phyloP scores from a whole-genome alignment of 2,797 vertebrate species.

The Cryptoprocta ferox region DNA sequence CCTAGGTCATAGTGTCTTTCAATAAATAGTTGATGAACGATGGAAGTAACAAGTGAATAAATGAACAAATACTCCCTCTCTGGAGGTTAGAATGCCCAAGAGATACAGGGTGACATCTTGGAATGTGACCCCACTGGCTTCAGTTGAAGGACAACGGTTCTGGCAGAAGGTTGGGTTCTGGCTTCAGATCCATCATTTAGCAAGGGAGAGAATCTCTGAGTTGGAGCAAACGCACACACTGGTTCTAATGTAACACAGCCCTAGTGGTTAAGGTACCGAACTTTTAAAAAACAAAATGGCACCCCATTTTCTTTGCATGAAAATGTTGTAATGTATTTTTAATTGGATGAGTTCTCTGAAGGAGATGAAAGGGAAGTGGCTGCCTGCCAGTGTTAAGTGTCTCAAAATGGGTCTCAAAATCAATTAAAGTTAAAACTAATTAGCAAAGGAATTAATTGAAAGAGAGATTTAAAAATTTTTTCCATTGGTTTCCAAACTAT shows the following conservation, averaged over 20 bases:
- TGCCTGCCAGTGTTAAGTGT: conserved; percentile 69
- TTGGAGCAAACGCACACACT: neutral
- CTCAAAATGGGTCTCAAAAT: conserved; percentile 76
- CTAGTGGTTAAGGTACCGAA: neutral
- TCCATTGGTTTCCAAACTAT: conserved; percentile 50
- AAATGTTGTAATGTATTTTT: conserved; percentile 70
- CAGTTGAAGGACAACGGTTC: neutral
- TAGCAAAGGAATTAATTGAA: conserved; percentile 77
- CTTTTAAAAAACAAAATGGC: conserved; percentile 75
- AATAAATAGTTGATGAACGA: neutral
- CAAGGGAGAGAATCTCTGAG: neutral
- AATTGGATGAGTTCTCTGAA: conserved; percentile 69
- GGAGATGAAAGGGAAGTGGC: conserved; percentile 60
- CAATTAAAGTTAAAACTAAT: conserved; percentile 79
- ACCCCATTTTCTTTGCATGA: neutral
- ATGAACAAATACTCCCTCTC: neutral
- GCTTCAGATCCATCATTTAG: neutral
- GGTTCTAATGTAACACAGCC: no score
- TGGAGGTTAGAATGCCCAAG: neutral
- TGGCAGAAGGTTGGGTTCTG: fast-evolving
- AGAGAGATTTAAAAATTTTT: neutral
- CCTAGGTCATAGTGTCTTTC: neutral
- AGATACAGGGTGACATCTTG: neutral
- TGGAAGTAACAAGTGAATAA: neutral
- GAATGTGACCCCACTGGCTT: neutral